Percentiles rank a stretch among this genome's conserved stretches.
phyloP scores from a whole-genome alignment of 2,113 vertebrate genomes.

The Ciconia boyciana region DNA sequence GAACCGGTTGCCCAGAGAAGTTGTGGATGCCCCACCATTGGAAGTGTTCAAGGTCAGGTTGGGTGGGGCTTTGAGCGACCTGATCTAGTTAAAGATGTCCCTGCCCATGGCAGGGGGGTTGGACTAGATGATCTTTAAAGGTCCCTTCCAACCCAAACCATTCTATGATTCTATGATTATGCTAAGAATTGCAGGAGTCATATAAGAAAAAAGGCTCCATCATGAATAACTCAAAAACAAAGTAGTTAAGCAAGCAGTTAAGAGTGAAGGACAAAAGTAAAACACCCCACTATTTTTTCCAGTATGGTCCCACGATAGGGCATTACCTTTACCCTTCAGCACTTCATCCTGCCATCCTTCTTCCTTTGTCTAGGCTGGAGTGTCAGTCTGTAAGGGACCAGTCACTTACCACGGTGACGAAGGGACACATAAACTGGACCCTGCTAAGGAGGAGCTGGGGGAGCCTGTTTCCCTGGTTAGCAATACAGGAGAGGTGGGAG shows the following conservation, averaged over 20 bases:
- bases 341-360: not conserved
- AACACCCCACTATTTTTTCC: not conserved
- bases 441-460: not conserved
- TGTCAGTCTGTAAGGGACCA: not conserved
- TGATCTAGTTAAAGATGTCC: not conserved
- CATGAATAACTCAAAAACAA: not conserved
- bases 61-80: not conserved
- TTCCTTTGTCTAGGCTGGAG: not conserved
- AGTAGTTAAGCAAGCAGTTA: not conserved
- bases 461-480: not conserved
- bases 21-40: not conserved
- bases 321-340: not conserved
- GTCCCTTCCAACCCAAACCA: not conserved
- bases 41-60: not conserved
- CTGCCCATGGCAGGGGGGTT: not conserved
- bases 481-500: not conserved
- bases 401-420: not conserved
- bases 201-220: not conserved
- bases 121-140: not conserved
- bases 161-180: not conserved
- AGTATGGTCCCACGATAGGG: not conserved
- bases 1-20: not conserved
- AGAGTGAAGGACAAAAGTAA: not conserved
- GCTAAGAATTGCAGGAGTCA: not conserved
- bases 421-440: not conserved